Evolutionary conservation across 2,888 invertebrate genomes (phyloP).

Genomic region (Limulus polyphemus): DNA sequence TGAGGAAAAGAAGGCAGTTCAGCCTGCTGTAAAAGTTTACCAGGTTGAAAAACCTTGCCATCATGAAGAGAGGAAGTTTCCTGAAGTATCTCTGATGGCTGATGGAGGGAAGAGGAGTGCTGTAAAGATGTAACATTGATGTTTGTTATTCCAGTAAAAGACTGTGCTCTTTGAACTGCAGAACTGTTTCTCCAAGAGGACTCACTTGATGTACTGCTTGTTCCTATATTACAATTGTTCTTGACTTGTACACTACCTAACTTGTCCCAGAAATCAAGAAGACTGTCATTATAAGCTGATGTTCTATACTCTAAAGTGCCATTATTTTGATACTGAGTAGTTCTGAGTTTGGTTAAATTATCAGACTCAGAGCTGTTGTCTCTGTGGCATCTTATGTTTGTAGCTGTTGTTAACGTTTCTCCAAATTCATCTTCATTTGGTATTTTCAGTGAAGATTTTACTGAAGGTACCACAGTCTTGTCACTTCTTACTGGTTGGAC

Average conservation of each 20-base stretch:
- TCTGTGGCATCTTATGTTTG: no score
- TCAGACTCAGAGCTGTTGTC: constrained; percentile 1
- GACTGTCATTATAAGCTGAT: background rate
- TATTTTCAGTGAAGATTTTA: background rate
- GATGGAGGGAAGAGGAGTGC: constrained; percentile 22
- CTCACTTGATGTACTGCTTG: no score
- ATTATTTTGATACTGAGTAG: background rate
- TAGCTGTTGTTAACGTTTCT: no score
- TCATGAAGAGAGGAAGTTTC: constrained; percentile 8
- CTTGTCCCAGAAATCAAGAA: background rate
- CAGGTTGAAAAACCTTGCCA: constrained; percentile 8
- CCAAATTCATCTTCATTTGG: no score
- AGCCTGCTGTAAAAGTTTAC: background rate
- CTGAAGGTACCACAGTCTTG: no score
- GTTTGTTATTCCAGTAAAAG: constrained; percentile 27
- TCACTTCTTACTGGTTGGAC: no score
- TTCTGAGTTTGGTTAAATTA: constrained; percentile 1
- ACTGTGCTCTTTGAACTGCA: constrained; percentile 28
- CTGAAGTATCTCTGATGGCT: constrained; percentile 10
- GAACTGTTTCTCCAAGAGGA: constrained; percentile 18
- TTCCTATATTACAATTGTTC: no score
- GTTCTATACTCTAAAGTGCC: no score
- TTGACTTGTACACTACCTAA: background rate
- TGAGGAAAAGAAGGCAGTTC: constrained; percentile 18
- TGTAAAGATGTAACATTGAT: constrained; percentile 22